Percentiles rank a stretch among this genome's conserved stretches.
These are phyloP conservation scores for Eufriesea mexicana DNA, from an alignment of 1,140 invertebrate genomes.

Conservation along the genomic window DNA sequence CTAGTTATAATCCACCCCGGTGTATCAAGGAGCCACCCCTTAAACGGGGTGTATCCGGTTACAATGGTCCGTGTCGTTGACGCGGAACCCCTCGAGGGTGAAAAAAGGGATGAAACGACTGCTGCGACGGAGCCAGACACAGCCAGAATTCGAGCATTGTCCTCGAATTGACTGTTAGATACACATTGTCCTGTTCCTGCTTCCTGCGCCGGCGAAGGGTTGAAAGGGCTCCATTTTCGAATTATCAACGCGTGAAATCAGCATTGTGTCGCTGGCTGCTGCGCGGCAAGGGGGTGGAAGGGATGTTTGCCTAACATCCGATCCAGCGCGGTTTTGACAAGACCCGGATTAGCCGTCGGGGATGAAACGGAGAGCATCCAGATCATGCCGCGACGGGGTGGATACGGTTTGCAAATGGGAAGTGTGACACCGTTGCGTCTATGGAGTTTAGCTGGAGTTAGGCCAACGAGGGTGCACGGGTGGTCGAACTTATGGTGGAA, in stretches of 20 bases:
- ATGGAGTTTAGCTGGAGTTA: neutral
- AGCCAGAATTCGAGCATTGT: conserved; percentile 67
- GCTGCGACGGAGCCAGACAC: neutral
- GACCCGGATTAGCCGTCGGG: conserved; percentile 71
- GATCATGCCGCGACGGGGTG: conserved; percentile 8
- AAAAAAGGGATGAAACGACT: conserved; percentile 38
- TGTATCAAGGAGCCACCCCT: conserved; percentile 65
- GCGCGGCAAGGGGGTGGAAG: conserved; percentile 1
- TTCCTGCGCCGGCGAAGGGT: conserved; percentile 54
- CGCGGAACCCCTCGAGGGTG: conserved; percentile 35
- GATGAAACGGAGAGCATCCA: neutral
- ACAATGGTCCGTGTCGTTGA: conserved; percentile 74
- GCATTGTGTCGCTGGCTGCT: conserved; percentile 68
- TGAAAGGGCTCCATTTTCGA: conserved; percentile 71
- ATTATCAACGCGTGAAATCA: conserved; percentile 77
- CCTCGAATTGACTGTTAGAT: conserved; percentile 77
- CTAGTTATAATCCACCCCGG: conserved; percentile 75
- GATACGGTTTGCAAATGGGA: conserved; percentile 14
- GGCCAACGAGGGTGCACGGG: neutral
- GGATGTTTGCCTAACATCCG: conserved; percentile 66
- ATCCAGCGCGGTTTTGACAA: conserved; percentile 76
- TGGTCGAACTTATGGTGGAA: neutral
- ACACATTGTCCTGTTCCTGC: conserved; percentile 45
- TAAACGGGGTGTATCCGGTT: conserved; percentile 76
- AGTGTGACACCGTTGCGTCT: neutral